Base-by-base conservation (phyloP, 2,113 vertebrate genomes). In the Misgurnus mizolepis region DNA sequence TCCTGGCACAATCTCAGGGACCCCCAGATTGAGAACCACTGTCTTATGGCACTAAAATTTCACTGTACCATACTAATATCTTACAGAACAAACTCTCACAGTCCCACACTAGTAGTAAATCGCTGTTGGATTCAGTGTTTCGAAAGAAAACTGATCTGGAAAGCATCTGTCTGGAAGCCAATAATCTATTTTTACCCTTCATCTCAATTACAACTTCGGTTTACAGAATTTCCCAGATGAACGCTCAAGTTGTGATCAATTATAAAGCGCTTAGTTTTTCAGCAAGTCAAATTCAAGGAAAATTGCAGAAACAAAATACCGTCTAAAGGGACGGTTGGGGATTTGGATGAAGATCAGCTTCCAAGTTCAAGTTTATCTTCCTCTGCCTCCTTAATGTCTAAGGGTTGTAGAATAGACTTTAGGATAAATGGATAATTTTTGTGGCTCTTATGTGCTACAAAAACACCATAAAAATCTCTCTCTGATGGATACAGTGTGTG, bases 201-300 rank as follows among this genome's bases (percentile, higher is more conserved):
- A 34, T 64, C 58, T 75, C 58, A 64, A 64, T 64, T 34, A 49
- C 18, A 6, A 50, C 41, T 7, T 49, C 58, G 27, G 43, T 64
- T 49, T 62, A 75, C 43, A 49, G 56, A 34, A 45, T 64, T 75
- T 62, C 41, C 18, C 43, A 62, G 72, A 64, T 49, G 72, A 75
- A 60, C 22, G 41, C 43, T 75, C 18, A 64, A 75, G 49, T 43
- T 50, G 60, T 49, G 58, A 75, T 75, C 72, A 75, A 49, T 75
- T 75, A 75, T n/a, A 64, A 74, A 75, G 27, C 73, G 39, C 58
- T 64, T 75, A 7, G 72, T 22, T 75, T 64, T 34, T 18, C 34
- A 62, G 12, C 27, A 75, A 34, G 72, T 14, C 58, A 34, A 75
- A 49, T 64, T 64, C 55, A 75, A 34, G 22, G 2, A 75, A 34